These are phyloP conservation scores for Phrynocephalus forsythii DNA, from an alignment of 2,797 vertebrate genomes.

Conservation along the genomic window DNA sequence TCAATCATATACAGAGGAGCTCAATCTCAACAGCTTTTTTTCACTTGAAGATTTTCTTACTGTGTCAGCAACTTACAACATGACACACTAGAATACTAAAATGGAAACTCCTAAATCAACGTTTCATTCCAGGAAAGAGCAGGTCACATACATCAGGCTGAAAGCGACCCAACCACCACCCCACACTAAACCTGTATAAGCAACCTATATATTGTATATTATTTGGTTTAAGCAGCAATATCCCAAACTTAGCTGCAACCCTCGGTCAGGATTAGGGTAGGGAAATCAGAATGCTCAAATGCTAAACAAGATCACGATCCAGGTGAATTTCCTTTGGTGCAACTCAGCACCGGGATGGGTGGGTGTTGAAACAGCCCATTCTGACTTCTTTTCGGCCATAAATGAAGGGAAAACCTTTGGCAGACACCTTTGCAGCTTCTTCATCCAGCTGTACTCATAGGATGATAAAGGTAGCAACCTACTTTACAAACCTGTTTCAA, in stretches of 20 bases:
- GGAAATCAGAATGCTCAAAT: background rate
- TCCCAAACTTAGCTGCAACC: constrained; percentile 29
- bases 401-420: background rate
- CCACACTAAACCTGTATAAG: constrained; percentile 49
- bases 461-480: no score
- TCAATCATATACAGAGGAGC: constrained; percentile 62
- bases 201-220: constrained; percentile 39
- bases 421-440: background rate
- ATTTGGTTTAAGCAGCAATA: constrained; percentile 50
- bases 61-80: constrained; percentile 66
- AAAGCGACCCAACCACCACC: constrained; percentile 29
- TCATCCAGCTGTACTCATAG: background rate
- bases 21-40: constrained; percentile 69
- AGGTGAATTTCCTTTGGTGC: background rate
- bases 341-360: background rate
- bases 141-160: constrained; percentile 57
- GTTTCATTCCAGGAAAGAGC: constrained; percentile 64
- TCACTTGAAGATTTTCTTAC: constrained; percentile 62
- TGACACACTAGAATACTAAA: constrained; percentile 67
- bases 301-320: background rate
- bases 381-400: background rate
- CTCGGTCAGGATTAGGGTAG: background rate
- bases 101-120: constrained; percentile 74
- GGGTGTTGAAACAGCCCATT: background rate
- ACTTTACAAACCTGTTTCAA: background rate